phyloP scores from a whole-genome alignment of 2,113 vertebrate species.

The Macquaria australasica region DNA sequence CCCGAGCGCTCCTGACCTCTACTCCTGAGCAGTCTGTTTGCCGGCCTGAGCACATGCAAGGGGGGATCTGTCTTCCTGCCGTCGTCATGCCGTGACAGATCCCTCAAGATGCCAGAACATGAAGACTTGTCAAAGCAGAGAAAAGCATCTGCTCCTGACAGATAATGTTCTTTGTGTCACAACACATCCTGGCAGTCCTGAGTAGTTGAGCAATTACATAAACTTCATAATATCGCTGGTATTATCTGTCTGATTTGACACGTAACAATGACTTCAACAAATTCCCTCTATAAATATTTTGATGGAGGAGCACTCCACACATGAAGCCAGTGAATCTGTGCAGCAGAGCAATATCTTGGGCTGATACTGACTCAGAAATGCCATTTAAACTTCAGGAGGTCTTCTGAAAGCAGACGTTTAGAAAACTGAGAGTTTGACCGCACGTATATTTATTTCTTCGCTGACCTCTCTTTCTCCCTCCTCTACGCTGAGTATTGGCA shows the following conservation, averaged over 20 bases:
- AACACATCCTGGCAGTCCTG: constrained; percentile 48
- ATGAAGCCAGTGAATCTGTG: not conserved
- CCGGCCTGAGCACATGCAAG: constrained; percentile 18
- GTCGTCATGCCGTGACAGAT: constrained; percentile 54
- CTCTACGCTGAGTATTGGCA: constrained; percentile 61
- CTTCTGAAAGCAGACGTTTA: constrained; percentile 34
- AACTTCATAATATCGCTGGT: constrained; percentile 31
- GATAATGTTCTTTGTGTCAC: constrained; percentile 71
- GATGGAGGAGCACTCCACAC: not conserved
- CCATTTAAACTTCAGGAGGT: constrained; percentile 41
- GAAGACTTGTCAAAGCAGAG: constrained; percentile 61
- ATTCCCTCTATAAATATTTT: constrained; percentile 32
- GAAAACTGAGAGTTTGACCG: constrained; percentile 46
- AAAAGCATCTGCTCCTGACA: constrained; percentile 61
- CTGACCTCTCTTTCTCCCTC: constrained; percentile 67
- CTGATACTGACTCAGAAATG: constrained; percentile 28
- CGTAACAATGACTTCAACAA: constrained; percentile 5
- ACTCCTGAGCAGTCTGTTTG: constrained; percentile 43
- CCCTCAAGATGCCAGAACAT: constrained; percentile 61
- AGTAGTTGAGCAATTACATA: constrained; percentile 38
- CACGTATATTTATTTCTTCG: constrained; percentile 56
- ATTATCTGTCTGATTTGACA: constrained; percentile 34
- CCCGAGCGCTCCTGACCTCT: constrained; percentile 74
- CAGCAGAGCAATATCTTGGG: not conserved
- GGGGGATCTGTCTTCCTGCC: constrained; percentile 48